Conservation (phyloP, 2,888 invertebrate genomes). For the Neelides folsomi region DNA sequence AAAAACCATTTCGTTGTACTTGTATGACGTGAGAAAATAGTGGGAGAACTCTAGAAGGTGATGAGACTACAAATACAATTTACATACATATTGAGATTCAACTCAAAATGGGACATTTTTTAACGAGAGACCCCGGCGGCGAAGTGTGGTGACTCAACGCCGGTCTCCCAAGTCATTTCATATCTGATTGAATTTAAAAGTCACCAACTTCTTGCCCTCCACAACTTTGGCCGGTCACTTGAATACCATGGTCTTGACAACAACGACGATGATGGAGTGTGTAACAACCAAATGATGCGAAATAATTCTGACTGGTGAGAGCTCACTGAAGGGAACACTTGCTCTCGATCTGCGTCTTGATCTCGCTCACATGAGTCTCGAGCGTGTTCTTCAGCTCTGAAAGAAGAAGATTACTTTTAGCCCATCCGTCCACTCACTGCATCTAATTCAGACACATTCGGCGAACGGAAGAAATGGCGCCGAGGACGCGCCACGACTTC, state of each 20-base stretch:
- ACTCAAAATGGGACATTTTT: slow-evolving; percentile 5
- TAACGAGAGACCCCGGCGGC: neutral
- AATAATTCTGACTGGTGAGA: neutral
- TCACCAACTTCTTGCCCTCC: slow-evolving; percentile 14
- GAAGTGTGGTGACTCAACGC: neutral
- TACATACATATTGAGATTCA: no score
- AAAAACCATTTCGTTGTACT: no score
- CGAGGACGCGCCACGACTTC: no score
- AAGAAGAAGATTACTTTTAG: slow-evolving; percentile 40
- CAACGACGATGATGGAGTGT: slow-evolving; percentile 7
- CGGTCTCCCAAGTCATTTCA: no score
- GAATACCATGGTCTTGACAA: slow-evolving; percentile 9
- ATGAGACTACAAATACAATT: no score
- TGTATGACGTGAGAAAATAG: no score
- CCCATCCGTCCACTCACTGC: no score
- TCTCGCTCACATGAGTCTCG: slow-evolving; percentile 92
- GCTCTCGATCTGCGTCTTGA: slow-evolving; percentile 91
- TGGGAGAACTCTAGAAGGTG: no score
- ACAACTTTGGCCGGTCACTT: slow-evolving; percentile 2
- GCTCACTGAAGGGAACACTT: slow-evolving; percentile 89
- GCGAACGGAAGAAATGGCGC: no score
- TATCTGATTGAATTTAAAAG: slow-evolving; percentile 21
- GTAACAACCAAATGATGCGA: slow-evolving; percentile 3
- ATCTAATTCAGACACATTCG: no score
- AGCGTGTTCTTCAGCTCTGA: slow-evolving; percentile 93